These are phyloP conservation scores for Megathymus violae DNA, from an alignment of 1,140 invertebrate genomes.

Conservation along the genomic window DNA sequence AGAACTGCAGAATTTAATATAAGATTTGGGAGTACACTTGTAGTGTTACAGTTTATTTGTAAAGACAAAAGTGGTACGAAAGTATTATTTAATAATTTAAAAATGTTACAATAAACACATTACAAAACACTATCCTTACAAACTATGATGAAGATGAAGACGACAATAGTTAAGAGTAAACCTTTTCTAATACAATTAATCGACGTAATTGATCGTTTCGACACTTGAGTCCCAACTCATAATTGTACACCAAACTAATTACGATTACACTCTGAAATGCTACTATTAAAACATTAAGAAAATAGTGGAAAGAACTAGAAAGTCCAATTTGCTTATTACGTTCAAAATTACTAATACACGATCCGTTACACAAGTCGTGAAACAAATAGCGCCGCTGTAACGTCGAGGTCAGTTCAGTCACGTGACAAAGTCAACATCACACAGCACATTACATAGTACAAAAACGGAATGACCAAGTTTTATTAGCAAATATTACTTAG, in stretches of 20 bases:
- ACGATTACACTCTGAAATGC: constrained; percentile 27
- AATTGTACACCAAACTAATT: constrained; percentile 32
- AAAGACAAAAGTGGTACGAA: constrained; percentile 30
- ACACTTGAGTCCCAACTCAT: constrained; percentile 24
- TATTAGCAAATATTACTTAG: background rate
- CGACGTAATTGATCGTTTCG: constrained; percentile 26
- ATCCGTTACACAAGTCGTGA: constrained; percentile 25
- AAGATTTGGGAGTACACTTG: background rate
- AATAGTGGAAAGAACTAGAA: constrained; percentile 29
- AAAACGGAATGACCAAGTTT: constrained; percentile 63
- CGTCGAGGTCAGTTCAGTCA: constrained; percentile 6
- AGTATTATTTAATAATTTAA: constrained; percentile 43
- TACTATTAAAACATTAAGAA: constrained; percentile 29
- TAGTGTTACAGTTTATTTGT: background rate
- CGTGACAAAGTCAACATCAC: constrained; percentile 58
- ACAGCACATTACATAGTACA: constrained; percentile 67
- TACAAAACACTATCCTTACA: constrained; percentile 74
- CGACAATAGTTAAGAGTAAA: constrained; percentile 27
- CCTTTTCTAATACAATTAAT: constrained; percentile 22
- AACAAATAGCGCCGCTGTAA: constrained; percentile 20
- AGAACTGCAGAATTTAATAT: no score
- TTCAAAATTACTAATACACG: constrained; percentile 24
- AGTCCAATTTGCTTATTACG: constrained; percentile 26
- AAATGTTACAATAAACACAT: constrained; percentile 44
- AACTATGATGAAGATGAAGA: constrained; percentile 48